Conservation (phyloP, 2,797 vertebrate genomes). For the Nasua narica region DNA sequence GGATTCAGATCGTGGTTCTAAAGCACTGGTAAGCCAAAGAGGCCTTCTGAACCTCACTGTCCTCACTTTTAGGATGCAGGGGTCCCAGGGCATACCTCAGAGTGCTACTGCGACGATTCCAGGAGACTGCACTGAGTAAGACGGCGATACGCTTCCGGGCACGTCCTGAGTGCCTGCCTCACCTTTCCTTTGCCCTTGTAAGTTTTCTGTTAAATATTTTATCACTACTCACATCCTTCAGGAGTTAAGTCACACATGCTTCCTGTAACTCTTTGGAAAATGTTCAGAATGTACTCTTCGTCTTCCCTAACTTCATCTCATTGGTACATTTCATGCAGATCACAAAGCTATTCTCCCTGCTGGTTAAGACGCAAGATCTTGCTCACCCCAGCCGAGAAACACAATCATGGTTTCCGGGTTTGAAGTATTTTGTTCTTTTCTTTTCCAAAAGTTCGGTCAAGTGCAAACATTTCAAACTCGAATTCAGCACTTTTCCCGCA, state of each 20-base stretch:
- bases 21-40: neutral
- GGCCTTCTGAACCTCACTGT: neutral
- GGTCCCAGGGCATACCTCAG: neutral
- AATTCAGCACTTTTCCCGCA: slow-evolving; percentile 32
- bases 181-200: neutral
- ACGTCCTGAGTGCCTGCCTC: neutral
- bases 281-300: neutral
- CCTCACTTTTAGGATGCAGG: neutral
- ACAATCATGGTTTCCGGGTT: neutral
- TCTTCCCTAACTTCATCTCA: neutral
- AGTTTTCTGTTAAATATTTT: neutral
- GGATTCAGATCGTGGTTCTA: neutral
- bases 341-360: neutral
- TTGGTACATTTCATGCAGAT: neutral
- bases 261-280: neutral
- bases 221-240: neutral
- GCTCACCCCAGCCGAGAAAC: neutral
- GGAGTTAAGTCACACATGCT: neutral
- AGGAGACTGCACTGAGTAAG: neutral
- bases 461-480: slow-evolving; percentile 45
- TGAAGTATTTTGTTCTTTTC: slow-evolving; percentile 6
- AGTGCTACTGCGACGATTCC: neutral
- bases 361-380: neutral
- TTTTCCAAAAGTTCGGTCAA: slow-evolving; percentile 25
- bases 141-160: neutral